Base-by-base conservation (phyloP, 2,888 invertebrate genomes). In the Peribatodes rhomboidaria region DNA sequence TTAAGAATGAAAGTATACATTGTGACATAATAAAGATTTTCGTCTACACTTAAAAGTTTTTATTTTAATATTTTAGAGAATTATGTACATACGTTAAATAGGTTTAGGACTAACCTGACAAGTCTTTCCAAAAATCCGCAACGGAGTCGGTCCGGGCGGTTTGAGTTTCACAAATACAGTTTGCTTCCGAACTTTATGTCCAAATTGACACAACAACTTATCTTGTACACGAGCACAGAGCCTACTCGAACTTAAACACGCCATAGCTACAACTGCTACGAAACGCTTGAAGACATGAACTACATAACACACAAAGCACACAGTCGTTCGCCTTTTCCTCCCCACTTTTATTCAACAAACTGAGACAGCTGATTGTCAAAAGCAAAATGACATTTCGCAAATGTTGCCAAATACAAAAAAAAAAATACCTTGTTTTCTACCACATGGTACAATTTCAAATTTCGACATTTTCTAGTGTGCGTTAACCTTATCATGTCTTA, bases 241-340 rank as follows among this genome's bases (percentile, higher is more conserved):
- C 95, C 96, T 95, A 95, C 96, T 95, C 94, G 96, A 95, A 94
- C 96, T 95, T 95, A 96, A 94, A 95, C 96, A 96, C 95, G 96
- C 96, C 96, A 96, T 96, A 94, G 95, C 95, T 94, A 95, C 95
- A 94, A 96, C 95, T 95, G 95, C 94, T 95, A 94, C 95, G 95
- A 94, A 91, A 89, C 90, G 92, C 91, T 93, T 87, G 89, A 89
- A 87, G 86, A 94, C 90, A 90, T 92, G 88, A 88, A 93, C 93
- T 93, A 90, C 92, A 87, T 90, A 87, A 85, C 86, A 83, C 77
- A 85, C 81, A 80, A 80, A 86, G 81, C 85, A 84, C 84, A 87
- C 83, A 84, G 84, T 78, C 85, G 81, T 83, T 88, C 84, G 84
- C 86, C 88, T 90, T 90, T 89, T 91, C 86, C 91, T 89, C 91